A percentile compares a stretch with the other conserved stretches of the same genome.
These are phyloP conservation scores for Eira barbara DNA, from an alignment of 2,113 vertebrate species.

Conservation along the genomic window DNA sequence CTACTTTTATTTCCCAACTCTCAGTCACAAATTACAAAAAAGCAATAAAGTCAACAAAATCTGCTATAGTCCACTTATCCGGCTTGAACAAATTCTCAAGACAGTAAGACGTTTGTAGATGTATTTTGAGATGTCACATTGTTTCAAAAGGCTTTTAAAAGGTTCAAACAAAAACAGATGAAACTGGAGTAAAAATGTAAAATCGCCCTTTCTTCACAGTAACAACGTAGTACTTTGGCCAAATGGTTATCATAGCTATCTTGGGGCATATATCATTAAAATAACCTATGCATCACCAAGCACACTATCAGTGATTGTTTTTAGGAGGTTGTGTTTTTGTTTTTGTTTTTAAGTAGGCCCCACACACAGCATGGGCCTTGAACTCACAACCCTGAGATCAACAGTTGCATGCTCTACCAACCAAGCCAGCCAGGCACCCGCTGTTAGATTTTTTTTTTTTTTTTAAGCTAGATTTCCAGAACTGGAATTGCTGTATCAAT, in stretches of 20 bases:
- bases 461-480: constrained; percentile 16
- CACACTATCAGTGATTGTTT: neutral
- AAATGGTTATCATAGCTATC: neutral
- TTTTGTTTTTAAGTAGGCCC: neutral
- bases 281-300: neutral
- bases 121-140: constrained; percentile 39
- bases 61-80: constrained; percentile 13
- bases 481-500: neutral
- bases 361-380: neutral
- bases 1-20: constrained; percentile 38
- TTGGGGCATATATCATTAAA: constrained; percentile 21
- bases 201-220: neutral
- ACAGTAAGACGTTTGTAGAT: neutral
- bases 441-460: neutral
- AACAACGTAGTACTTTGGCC: neutral
- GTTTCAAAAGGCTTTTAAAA: constrained; percentile 30
- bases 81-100: constrained; percentile 43
- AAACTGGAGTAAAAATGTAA: constrained; percentile 37
- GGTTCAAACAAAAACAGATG: constrained; percentile 22
- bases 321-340: neutral
- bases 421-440: neutral
- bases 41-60: constrained; percentile 43
- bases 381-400: neutral
- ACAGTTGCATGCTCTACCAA: neutral
- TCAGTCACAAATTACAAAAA: constrained; percentile 46